These are phyloP conservation scores for Syrista parreyssii DNA, from an alignment of 2,888 invertebrate species.

Conservation along the genomic window DNA sequence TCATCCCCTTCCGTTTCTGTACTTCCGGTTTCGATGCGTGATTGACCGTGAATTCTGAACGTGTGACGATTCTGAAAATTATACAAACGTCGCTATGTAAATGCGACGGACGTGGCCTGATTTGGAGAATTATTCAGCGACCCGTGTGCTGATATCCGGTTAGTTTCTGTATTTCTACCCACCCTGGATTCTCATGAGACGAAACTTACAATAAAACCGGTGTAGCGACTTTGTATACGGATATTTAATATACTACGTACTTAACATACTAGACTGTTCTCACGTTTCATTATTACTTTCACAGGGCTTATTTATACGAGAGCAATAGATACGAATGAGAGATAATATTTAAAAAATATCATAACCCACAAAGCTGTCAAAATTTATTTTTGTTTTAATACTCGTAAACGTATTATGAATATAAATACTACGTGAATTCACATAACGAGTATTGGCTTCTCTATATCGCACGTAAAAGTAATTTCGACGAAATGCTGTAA, in stretches of 20 bases:
- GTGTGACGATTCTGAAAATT: background rate
- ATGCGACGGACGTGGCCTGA: conserved; percentile 19
- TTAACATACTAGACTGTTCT: background rate
- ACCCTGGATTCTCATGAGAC: background rate
- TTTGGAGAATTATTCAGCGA: conserved; percentile 47
- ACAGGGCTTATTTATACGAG: background rate
- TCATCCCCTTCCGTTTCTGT: background rate
- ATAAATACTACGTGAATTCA: too few relatives aligned
- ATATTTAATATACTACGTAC: background rate
- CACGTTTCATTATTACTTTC: background rate
- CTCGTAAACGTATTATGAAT: too few relatives aligned
- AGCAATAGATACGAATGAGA: background rate
- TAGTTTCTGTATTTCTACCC: conserved; percentile 15
- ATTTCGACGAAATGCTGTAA: background rate
- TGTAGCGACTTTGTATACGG: background rate
- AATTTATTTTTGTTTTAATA: too few relatives aligned
- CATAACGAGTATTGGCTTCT: background rate
- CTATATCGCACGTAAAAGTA: background rate
- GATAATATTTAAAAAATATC: background rate
- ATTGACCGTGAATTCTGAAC: conserved; percentile 6
- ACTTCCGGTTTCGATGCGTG: conserved; percentile 3
- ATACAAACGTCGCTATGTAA: background rate
- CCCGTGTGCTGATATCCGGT: conserved; percentile 43
- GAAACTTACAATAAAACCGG: background rate
- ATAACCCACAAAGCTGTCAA: background rate